Percentiles rank a stretch among this genome's conserved stretches.
Evolutionary conservation across 2,113 vertebrate genomes (phyloP).

Genomic region (Callopanchax toddi): DNA sequence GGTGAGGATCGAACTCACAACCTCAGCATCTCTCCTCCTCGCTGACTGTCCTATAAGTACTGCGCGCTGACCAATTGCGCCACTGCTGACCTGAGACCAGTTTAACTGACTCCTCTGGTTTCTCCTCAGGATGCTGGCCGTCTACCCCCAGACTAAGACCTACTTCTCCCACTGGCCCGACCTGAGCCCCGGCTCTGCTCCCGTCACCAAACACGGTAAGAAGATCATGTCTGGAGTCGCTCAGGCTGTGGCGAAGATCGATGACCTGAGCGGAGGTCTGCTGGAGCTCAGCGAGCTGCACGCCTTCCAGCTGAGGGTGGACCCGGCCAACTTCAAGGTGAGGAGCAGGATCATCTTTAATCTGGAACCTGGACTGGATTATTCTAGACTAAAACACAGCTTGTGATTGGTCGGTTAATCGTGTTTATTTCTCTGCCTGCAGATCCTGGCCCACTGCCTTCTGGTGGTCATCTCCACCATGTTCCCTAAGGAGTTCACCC

Average conservation of each 20-base stretch:
- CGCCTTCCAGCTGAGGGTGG: constrained; percentile 84
- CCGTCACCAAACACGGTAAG: constrained; percentile 78
- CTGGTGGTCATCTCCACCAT: constrained; percentile 54
- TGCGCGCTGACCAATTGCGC: neutral
- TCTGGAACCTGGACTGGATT: too few relatives aligned
- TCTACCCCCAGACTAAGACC: constrained; percentile 84
- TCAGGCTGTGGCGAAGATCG: constrained; percentile 71
- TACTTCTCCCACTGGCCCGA: constrained; percentile 88
- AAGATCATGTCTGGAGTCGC: constrained; percentile 71
- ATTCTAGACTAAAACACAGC: too few relatives aligned
- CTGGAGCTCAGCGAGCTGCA: constrained; percentile 85
- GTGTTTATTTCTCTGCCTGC: constrained; percentile 4
- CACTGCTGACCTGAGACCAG: neutral
- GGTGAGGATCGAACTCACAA: constrained; percentile 43
- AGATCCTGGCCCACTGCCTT: constrained; percentile 73
- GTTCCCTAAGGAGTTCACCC: constrained; percentile 69
- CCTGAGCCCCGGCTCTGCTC: constrained; percentile 52
- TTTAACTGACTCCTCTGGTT: fast-evolving
- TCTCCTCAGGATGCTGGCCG: constrained; percentile 69
- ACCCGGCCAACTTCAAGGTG: constrained; percentile 88
- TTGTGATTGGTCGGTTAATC: too few relatives aligned
- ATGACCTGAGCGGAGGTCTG: constrained; percentile 76
- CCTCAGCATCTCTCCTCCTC: constrained; percentile 17
- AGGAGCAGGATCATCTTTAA: too few relatives aligned
- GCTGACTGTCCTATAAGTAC: constrained; percentile 4